Evolutionary conservation across 2,888 invertebrate genomes (phyloP), one percentile per base, ranked within the genome.

Genomic region (Temnothorax rugatulus): DNA sequence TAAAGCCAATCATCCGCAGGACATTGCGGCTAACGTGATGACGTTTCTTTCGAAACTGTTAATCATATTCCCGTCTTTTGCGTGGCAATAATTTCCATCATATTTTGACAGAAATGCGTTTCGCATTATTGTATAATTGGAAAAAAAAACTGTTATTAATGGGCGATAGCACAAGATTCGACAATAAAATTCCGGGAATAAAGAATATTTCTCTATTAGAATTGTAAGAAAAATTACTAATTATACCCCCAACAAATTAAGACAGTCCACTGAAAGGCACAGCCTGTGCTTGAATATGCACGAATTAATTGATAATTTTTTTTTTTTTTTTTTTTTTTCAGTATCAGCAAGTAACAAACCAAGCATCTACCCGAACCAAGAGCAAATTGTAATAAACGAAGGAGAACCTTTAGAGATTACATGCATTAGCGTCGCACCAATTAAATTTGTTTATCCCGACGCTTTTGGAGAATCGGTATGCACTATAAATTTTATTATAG

Each of bases 331-430:
- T 29, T 41, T 18, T 73, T 63, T 83, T 84, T 34, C 73, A 92
- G 92, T 84, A 34, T 89, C 89, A 18, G 64, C 64, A 73, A 89
- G 87, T 59, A 15, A 50, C 15, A 89, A 83, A 69, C 91, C 91
- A n/a, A 64, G 29, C 3, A 86, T 90, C 29, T 66, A 50, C 2
- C 90, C 91, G 0, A 73, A 86, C 8, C 18, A 66, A 7, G 83
- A 82, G 0, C 90, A 94, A 63, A 82, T 93, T 34, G 54, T 90
- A 13, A 87, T 92, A 69, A 88, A 92, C n/a, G 94, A 93, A 86
- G 93, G 92, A 0, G 92, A 93, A 1, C 18, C 74, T 25, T 85
- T 94, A 59, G 85, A 90, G 73, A 86, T 94, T 41, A 85, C 57
- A 0, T 94, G 94, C 68, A 88, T 84, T 0, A 85, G 91, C 29